These are phyloP conservation scores for Minunthozetes semirufus DNA, from an alignment of 2,888 invertebrate species.

Conservation along the genomic window DNA sequence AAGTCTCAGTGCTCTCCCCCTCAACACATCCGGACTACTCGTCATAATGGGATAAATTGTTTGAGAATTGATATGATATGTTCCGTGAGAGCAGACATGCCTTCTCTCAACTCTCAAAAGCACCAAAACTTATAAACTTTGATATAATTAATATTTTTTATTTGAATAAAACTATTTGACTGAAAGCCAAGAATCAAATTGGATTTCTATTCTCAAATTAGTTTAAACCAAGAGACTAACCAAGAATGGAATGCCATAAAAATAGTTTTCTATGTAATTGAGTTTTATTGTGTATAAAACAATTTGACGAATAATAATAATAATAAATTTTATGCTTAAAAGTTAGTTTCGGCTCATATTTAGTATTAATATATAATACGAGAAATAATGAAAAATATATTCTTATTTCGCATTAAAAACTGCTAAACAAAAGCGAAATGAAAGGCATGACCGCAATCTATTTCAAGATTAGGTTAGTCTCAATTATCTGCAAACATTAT, in stretches of 20 bases:
- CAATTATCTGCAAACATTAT: slow-evolving; percentile 7
- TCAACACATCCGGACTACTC: slow-evolving; percentile 14
- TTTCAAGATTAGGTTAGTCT: slow-evolving; percentile 6
- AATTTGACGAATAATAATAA: not conserved
- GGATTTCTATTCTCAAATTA: too few species aligned
- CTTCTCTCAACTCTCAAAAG: not conserved
- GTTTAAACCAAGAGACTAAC: too few species aligned
- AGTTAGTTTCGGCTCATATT: too few species aligned
- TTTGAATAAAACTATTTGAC: not conserved
- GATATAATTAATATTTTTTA: not conserved
- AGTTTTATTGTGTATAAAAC: not conserved
- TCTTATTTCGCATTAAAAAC: not conserved
- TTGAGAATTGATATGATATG: slow-evolving; percentile 1
- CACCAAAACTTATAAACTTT: slow-evolving; percentile 7
- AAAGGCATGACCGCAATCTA: slow-evolving; percentile 15
- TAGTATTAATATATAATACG: too few species aligned
- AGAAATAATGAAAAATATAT: not conserved
- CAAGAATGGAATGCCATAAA: not conserved
- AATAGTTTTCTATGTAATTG: not conserved
- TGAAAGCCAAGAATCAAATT: not conserved
- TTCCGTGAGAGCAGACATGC: not conserved
- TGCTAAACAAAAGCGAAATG: not conserved
- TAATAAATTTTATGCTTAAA: not conserved
- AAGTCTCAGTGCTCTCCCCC: not conserved
- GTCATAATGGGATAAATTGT: slow-evolving; percentile 17